A percentile compares a stretch with the other conserved stretches of the same genome.
Evolutionary conservation across 2,113 vertebrate genomes (phyloP).

Genomic region (Acinonyx jubatus): DNA sequence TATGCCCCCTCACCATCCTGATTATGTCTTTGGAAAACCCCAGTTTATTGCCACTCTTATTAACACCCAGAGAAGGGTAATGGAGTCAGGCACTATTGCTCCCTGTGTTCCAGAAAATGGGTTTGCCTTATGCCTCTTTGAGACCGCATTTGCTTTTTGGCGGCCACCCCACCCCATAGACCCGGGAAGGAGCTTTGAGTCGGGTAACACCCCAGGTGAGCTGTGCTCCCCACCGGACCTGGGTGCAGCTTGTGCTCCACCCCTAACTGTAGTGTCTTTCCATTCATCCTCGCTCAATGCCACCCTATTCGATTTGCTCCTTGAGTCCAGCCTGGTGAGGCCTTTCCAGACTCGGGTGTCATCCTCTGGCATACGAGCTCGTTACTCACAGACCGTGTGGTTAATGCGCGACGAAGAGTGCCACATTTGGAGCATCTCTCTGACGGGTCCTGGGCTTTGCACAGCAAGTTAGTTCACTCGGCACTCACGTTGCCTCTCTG

Average conservation of each 20-base stretch:
- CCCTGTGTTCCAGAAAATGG: not conserved
- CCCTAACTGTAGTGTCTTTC: not conserved
- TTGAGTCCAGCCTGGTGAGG: not conserved
- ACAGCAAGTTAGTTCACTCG: not conserved
- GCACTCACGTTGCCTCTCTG: too few relatives aligned
- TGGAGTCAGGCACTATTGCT: not conserved
- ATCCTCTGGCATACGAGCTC: conserved; percentile 21
- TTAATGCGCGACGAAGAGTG: not conserved
- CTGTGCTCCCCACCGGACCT: not conserved
- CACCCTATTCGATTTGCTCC: conserved; percentile 21
- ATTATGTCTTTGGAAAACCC: not conserved
- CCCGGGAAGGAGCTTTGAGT: not conserved
- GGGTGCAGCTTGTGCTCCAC: not conserved
- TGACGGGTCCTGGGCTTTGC: not conserved
- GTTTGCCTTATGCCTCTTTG: not conserved
- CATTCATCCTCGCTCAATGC: conserved; percentile 39
- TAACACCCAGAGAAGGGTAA: not conserved
- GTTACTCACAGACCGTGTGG: not conserved
- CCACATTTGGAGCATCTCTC: not conserved
- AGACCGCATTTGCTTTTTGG: not conserved
- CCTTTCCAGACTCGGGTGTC: conserved; percentile 4
- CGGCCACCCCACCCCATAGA: not conserved
- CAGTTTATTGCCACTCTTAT: not conserved
- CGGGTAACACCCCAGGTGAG: not conserved
- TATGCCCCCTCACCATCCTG: not conserved